phyloP scores from a whole-genome alignment of 2,888 invertebrate genomes.

The Acleris literana region DNA sequence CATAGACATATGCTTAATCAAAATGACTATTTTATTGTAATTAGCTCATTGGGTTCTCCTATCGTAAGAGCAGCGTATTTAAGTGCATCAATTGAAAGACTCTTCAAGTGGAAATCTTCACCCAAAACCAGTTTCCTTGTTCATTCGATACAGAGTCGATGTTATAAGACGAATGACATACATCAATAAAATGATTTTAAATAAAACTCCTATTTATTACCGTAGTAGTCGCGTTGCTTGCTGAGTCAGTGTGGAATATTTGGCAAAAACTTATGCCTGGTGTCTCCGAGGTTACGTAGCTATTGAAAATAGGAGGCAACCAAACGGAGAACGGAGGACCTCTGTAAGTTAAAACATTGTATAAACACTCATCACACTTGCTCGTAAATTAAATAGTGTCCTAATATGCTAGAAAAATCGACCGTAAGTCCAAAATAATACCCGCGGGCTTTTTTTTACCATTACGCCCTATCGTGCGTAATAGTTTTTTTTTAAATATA shows the following conservation, averaged over 20 bases:
- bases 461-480: too few species aligned
- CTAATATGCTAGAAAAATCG: too few species aligned
- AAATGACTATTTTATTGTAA: not conserved
- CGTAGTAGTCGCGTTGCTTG: not conserved
- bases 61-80: not conserved
- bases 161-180: too few species aligned
- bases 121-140: too few species aligned
- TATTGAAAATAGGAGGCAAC: conserved; percentile 35
- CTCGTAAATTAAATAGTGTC: too few species aligned
- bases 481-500: too few species aligned
- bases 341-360: conserved; percentile 23
- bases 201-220: not conserved
- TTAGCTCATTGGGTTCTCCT: not conserved
- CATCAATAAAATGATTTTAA: not conserved
- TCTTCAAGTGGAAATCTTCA: too few species aligned
- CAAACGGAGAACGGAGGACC: conserved; percentile 31
- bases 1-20: not conserved
- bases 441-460: too few species aligned
- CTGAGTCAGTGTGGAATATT: conserved; percentile 15
- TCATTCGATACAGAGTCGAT: too few species aligned
- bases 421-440: too few species aligned
- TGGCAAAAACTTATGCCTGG: conserved; percentile 28
- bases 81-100: too few species aligned
- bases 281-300: conserved; percentile 6
- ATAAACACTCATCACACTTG: too few species aligned